Evolutionary conservation across 2,797 vertebrate species (phyloP).

Genomic region (Knipowitschia caucasica): DNA sequence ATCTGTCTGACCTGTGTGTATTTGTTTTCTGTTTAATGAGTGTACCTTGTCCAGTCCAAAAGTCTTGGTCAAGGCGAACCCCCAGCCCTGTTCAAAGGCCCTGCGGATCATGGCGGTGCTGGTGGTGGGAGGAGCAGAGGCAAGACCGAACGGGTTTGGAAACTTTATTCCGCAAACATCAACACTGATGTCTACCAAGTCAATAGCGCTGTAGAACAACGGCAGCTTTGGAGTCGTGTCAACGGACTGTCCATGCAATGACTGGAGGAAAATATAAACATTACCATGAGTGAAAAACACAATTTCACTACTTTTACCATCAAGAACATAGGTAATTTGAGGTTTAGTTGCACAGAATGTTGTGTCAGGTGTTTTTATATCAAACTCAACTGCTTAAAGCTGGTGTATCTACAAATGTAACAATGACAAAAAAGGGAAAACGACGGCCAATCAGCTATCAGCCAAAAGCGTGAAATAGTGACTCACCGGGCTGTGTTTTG

Average conservation of each 20-base stretch:
- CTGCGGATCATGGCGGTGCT: slow-evolving; percentile 89
- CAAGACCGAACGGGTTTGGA: slow-evolving; percentile 90
- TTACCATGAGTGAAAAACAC: too few species aligned
- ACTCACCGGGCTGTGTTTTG: too few species aligned
- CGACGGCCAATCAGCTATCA: too few species aligned
- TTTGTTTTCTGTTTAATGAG: background rate
- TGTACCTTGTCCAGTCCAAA: slow-evolving; percentile 90
- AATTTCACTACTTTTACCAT: too few species aligned
- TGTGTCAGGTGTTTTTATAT: too few species aligned
- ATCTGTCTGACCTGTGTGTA: background rate
- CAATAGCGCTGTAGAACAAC: slow-evolving; percentile 85
- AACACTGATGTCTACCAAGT: slow-evolving; percentile 87
- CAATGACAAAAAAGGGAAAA: too few species aligned
- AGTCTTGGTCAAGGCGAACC: slow-evolving; percentile 91
- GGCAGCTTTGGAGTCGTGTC: slow-evolving; percentile 77
- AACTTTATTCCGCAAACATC: slow-evolving; percentile 87
- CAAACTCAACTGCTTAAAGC: too few species aligned
- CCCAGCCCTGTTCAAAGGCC: slow-evolving; percentile 92
- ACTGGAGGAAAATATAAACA: slow-evolving; percentile 60
- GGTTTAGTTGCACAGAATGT: too few species aligned
- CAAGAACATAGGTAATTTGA: too few species aligned
- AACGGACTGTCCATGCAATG: slow-evolving; percentile 72
- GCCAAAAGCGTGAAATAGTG: too few species aligned
- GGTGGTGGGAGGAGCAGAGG: slow-evolving; percentile 89
- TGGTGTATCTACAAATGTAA: too few species aligned